Conservation (phyloP, 2,797 vertebrate species). For the Leptodactylus fallax region DNA sequence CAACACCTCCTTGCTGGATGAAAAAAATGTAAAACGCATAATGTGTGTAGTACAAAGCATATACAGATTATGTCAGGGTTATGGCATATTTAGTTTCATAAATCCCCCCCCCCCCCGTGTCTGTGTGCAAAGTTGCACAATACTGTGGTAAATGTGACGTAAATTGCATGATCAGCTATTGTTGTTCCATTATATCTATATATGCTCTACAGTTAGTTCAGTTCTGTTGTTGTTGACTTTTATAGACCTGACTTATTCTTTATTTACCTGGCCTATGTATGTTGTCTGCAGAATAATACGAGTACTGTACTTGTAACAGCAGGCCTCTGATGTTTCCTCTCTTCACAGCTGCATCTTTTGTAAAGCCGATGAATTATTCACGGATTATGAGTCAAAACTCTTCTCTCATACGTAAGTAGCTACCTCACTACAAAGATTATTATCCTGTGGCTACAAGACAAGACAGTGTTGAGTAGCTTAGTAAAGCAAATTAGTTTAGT, state of each 20-base stretch:
- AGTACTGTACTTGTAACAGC: conserved; percentile 25
- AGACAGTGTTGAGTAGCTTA: conserved; percentile 36
- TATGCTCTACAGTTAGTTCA: not conserved
- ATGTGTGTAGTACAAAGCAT: too few relatives aligned
- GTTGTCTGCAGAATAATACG: not conserved
- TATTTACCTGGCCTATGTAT: not conserved
- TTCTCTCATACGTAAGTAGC: conserved; percentile 96
- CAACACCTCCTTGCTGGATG: too few relatives aligned
- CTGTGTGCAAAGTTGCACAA: too few relatives aligned
- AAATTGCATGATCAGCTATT: not conserved
- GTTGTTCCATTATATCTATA: not conserved
- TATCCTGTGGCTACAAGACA: conserved; percentile 38
- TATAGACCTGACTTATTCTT: not conserved
- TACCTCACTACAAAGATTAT: conserved; percentile 19
- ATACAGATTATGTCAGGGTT: too few relatives aligned
- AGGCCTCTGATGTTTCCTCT: conserved; percentile 50
- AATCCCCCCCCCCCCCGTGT: too few relatives aligned
- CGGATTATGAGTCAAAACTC: conserved; percentile 95
- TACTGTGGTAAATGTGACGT: too few relatives aligned
- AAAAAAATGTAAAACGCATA: too few relatives aligned
- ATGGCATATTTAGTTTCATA: too few relatives aligned
- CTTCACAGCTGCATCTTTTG: conserved; percentile 93
- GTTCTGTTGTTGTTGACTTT: not conserved
- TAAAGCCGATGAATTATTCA: conserved; percentile 97
- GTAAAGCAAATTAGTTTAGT: conserved; percentile 24